Percentiles rank a stretch among this genome's conserved stretches.
Conservation (phyloP, 2,888 invertebrate species). For the Polyploca ridens region DNA sequence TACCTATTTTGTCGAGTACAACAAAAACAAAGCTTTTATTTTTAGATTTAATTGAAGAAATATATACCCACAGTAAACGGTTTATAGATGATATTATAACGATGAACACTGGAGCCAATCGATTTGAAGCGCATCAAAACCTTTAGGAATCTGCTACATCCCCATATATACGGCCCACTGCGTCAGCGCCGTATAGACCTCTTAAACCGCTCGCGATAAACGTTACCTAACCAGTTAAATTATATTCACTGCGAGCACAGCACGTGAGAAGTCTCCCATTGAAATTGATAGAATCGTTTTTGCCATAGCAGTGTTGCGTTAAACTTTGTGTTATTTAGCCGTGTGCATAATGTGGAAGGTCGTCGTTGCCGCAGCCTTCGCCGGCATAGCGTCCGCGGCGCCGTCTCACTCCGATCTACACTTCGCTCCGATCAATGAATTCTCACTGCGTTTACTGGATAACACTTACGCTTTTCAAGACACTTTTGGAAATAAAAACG, state of each 20-base stretch:
- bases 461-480: constrained; percentile 70
- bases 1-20: no score
- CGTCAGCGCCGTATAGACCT: constrained; percentile 23
- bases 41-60: no score
- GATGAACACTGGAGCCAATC: constrained; percentile 10
- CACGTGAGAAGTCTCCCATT: constrained; percentile 63
- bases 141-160: constrained; percentile 14
- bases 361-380: constrained; percentile 39
- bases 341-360: constrained; percentile 60
- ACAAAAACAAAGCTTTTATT: no score
- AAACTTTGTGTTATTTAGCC: constrained; percentile 44
- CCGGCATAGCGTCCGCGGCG: constrained; percentile 55
- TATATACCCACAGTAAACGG: no score
- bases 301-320: constrained; percentile 49
- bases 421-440: constrained; percentile 65
- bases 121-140: constrained; percentile 13
- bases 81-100: background rate
- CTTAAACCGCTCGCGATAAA: constrained; percentile 38
- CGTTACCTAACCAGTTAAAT: constrained; percentile 67
- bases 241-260: constrained; percentile 57
- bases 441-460: constrained; percentile 66
- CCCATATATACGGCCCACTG: constrained; percentile 23
- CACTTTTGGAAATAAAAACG: constrained; percentile 64
- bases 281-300: constrained; percentile 54
- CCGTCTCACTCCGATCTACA: constrained; percentile 49